phyloP scores from a whole-genome alignment of 2,888 invertebrate genomes.

The Galerucella nymphaeae region DNA sequence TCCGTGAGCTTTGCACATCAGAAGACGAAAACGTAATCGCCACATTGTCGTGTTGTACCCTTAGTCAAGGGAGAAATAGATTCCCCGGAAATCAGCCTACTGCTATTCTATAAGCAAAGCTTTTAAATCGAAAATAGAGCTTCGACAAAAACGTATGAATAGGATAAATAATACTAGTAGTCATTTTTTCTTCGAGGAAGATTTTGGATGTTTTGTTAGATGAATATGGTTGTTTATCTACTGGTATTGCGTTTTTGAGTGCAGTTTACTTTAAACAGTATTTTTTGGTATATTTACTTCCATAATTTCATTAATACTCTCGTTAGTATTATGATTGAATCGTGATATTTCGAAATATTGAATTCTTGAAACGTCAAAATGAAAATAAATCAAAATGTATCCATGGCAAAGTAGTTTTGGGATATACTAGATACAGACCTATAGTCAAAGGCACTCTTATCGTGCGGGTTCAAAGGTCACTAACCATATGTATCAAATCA shows the following conservation, averaged over 20 bases:
- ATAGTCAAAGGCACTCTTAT: no score
- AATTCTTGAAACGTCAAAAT: no score
- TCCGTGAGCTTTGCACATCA: slow-evolving; percentile 58
- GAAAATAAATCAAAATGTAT: no score
- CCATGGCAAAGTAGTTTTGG: no score
- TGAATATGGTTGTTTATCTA: background rate
- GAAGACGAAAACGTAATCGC: slow-evolving; percentile 58
- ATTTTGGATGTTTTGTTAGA: slow-evolving; percentile 13
- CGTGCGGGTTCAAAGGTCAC: no score
- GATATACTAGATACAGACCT: no score
- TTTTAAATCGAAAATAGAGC: slow-evolving; percentile 45
- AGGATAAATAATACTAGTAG: background rate
- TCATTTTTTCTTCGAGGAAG: slow-evolving; percentile 10
- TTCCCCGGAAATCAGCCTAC: slow-evolving; percentile 29
- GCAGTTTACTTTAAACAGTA: no score
- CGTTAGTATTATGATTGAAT: no score
- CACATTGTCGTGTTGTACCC: slow-evolving; percentile 53
- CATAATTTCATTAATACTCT: no score
- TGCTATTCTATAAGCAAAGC: slow-evolving; percentile 52
- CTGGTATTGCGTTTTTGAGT: background rate
- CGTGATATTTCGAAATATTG: no score
- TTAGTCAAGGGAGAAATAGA: slow-evolving; percentile 4
- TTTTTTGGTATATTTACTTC: no score
- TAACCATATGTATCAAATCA: no score
- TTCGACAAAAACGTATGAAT: background rate